These are phyloP conservation scores for Phymatocera aterrima DNA, from an alignment of 2,888 invertebrate genomes.

Conservation along the genomic window DNA sequence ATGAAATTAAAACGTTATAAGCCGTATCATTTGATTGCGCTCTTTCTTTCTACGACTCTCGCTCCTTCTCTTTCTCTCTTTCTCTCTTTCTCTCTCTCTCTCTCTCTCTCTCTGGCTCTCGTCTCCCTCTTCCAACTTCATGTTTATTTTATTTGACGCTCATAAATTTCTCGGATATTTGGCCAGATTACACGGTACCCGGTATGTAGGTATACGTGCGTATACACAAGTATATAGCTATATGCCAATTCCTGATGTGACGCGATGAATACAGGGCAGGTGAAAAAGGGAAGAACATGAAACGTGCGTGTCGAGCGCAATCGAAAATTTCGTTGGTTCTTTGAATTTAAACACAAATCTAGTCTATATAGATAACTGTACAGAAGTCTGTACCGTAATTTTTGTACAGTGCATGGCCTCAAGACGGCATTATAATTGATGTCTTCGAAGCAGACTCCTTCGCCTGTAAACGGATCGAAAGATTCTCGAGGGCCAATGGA, in stretches of 20 bases:
- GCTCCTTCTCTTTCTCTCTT: conserved; percentile 42
- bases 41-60: conserved; percentile 37
- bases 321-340: too few species aligned
- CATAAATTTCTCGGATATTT: conserved; percentile 27
- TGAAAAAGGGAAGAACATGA: too few species aligned
- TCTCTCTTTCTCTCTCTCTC: conserved; percentile 11
- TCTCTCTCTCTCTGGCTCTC: neutral
- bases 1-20: conserved; percentile 41
- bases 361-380: too few species aligned
- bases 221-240: neutral
- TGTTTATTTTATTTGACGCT: conserved; percentile 28
- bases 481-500: too few species aligned
- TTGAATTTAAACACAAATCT: too few species aligned
- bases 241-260: neutral
- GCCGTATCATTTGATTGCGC: conserved; percentile 23
- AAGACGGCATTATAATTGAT: too few species aligned
- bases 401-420: too few species aligned
- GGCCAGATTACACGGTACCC: conserved; percentile 14
- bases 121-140: neutral
- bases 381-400: too few species aligned
- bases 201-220: neutral
- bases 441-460: too few species aligned
- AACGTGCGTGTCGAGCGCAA: too few species aligned
- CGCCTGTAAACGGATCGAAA: too few species aligned
- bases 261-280: too few species aligned